phyloP scores from a whole-genome alignment of 1,140 invertebrate genomes.

The Procambarus virginalis region DNA sequence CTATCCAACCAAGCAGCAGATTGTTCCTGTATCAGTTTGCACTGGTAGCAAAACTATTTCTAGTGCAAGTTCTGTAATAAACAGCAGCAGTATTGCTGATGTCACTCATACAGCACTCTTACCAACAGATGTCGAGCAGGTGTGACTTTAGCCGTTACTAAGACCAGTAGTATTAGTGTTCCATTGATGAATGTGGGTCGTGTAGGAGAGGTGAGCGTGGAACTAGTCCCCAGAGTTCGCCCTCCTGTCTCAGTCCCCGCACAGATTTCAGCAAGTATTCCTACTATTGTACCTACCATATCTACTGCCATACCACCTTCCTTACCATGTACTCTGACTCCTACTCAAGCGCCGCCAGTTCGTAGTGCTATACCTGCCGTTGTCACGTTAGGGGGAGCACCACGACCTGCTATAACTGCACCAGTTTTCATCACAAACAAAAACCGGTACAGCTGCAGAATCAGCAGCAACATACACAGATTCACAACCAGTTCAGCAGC shows the following conservation, averaged over 20 bases:
- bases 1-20: constrained; percentile 4
- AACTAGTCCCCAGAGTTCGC: constrained; percentile 38
- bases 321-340: neutral
- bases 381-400: constrained; percentile 24
- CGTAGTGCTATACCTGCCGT: constrained; percentile 15
- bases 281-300: constrained; percentile 29
- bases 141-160: constrained; percentile 49
- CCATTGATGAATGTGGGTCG: constrained; percentile 16
- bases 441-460: constrained; percentile 14
- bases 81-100: neutral
- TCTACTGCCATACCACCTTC: constrained; percentile 25
- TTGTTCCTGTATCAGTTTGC: neutral
- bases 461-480: constrained; percentile 5
- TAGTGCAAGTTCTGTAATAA: neutral
- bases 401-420: constrained; percentile 30
- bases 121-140: constrained; percentile 36
- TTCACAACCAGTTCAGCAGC: neutral
- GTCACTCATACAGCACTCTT: neutral
- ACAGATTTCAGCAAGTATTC: neutral
- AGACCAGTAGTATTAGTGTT: constrained; percentile 32
- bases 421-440: constrained; percentile 41
- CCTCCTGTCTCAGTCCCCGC: constrained; percentile 8
- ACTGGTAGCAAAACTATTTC: neutral
- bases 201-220: constrained; percentile 51
- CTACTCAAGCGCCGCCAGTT: constrained; percentile 25